Evolutionary conservation across 2,888 invertebrate species (phyloP).

Genomic region (Aquatica leii): DNA sequence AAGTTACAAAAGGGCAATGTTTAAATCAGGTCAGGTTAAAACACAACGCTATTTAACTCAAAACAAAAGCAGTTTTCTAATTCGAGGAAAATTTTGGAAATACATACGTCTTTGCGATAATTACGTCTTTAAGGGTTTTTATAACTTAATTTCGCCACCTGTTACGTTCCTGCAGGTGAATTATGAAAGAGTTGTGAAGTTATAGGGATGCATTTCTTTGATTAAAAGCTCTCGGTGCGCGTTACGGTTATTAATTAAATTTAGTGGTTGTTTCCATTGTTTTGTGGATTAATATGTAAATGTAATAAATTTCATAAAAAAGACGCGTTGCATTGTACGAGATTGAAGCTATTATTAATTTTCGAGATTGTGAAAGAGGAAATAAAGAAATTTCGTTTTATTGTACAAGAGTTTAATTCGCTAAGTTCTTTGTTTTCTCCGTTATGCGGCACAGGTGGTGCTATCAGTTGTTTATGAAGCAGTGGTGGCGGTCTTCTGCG

Average conservation of each 20-base stretch:
- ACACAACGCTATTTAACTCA: not conserved
- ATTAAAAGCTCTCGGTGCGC: too few relatives aligned
- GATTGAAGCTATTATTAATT: too few relatives aligned
- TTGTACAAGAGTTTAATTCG: slow-evolving; percentile 8
- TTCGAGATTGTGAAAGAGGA: not conserved
- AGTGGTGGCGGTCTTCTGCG: slow-evolving; percentile 31
- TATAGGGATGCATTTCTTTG: too few relatives aligned
- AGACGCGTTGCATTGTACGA: too few relatives aligned
- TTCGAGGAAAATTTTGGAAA: not conserved
- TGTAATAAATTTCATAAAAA: too few relatives aligned
- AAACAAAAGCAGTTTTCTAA: not conserved
- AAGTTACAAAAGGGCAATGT: not conserved
- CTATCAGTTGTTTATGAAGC: slow-evolving; percentile 38
- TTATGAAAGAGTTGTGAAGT: not conserved
- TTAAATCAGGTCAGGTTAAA: slow-evolving; percentile 4
- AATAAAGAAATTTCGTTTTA: not conserved
- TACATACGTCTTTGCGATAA: not conserved
- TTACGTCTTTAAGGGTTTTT: slow-evolving; percentile 3
- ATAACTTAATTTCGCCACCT: slow-evolving; percentile 37
- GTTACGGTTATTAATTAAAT: too few relatives aligned
- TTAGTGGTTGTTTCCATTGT: too few relatives aligned
- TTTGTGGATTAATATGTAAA: too few relatives aligned
- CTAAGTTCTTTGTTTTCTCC: slow-evolving; percentile 13
- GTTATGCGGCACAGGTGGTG: slow-evolving; percentile 37
- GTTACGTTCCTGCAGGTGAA: slow-evolving; percentile 43